Evolutionary conservation across 2,888 invertebrate genomes (phyloP), one percentile per base, ranked within the genome.

Genomic region (Drosophila nigritarsus): DNA sequence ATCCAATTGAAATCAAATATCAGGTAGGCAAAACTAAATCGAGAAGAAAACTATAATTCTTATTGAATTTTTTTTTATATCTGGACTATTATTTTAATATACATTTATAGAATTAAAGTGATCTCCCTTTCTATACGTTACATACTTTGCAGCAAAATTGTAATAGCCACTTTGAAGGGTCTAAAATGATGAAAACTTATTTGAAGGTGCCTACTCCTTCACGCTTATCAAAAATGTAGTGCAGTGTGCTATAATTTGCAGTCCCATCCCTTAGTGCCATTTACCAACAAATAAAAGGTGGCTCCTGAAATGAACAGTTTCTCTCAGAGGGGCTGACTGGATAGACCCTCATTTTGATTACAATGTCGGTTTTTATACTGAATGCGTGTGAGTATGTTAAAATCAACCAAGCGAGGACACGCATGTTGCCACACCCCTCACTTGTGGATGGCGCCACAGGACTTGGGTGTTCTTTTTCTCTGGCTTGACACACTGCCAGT

Each of bases 281-380:
- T 87, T 87, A 87, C 86, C 91, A 90, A 90, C 79, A 87, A 82
- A 87, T 90, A 89, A 89, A 87, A 78, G 83, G 89, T 87, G 89
- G 87, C 80, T 77, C 82, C 90, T 78, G 84, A 83, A 90, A 79
- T 88, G 83, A 90, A 72, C 83, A 90, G 86, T 78, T 84, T 68
- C 27, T 40, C 49, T 48, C 8, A 30, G 42, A 40, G 29, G 55
- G 40, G 49, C 24, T 18, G 42, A 11, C 24, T 4, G 49, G 9
- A 27, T n/a, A n/a, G 20, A 56, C 68, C 65, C 79, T 71, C 65
- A 69, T 59, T 65, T 73, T 74, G 78, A 89, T 80, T 70, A 83
- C 81, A 83, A 75, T 90, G 89, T 80, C 65, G 80, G 65, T 30
- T 51, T 32, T 34, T 40, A 45, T 53, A 53, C 66, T 83, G 80